Evolutionary conservation across 1,140 invertebrate species (phyloP), one percentile per base, ranked within the genome.

Genomic region (Proales similis): DNA sequence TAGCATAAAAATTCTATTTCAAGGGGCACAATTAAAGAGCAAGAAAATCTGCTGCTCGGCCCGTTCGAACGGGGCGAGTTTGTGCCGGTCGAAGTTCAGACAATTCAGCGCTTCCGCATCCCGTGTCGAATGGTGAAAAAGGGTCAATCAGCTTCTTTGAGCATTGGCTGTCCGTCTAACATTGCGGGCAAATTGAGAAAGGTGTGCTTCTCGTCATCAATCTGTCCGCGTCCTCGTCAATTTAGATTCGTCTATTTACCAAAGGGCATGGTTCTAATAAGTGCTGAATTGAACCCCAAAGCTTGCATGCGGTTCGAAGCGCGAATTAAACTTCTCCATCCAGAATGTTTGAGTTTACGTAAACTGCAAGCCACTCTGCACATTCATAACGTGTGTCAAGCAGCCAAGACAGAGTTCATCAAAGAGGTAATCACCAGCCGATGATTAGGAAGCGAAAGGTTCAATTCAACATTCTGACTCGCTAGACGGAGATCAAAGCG

Each of bases 291-390:
- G 27, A 48, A 63, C 9, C 64, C 69, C 11, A n/a, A 53, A 14
- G 48, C 64, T 7, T 72, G 68, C 66, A 39, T 65, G 61, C 47
- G 66, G 62, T 79, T 79, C 70, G 70, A 77, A 84, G 91, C 90
- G 0, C 85, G 82, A 49, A 84, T 96, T 3, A 83, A 84, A 30
- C 82, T 95, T 4, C 77, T 94, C 6, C 87, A 85, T 67, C 89
- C 94, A 72, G 79, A 83, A 0, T 87, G 83, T 2, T 82, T 82
- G 19, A 91, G 95, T 64, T 84, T 82, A 65, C 82, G 81, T 4
- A 90, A 90, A 14, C 94, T 91, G 76, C 89, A 95, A 79, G 86
- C 87, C 22, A 93, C 90, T 0, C 84, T 96, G 2, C 88, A 95
- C 70, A 86, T 95, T 63, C 90, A 89, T 1, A 95, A 90, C 70